phyloP scores from a whole-genome alignment of 2,113 vertebrate species.

The Butastur rufipennis region DNA sequence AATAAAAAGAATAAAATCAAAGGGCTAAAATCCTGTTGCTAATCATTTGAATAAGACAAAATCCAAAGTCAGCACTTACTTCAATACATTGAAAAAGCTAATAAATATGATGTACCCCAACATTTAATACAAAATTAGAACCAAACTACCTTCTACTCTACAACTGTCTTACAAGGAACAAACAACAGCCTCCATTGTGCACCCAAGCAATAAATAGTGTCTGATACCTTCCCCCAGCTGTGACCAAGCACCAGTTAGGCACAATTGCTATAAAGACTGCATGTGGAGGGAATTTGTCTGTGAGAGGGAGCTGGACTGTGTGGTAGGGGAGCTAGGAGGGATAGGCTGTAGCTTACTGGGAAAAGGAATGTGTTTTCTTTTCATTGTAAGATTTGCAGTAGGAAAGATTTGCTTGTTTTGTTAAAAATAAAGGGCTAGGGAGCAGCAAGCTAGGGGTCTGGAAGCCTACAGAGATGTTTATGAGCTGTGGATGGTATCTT shows the following conservation, averaged over 20 bases:
- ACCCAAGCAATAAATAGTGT: neutral
- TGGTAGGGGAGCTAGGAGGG: too few species aligned
- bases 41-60: neutral
- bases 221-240: neutral
- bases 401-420: neutral
- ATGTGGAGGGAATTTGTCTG: rapidly evolving
- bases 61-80: neutral
- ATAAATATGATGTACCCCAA: neutral
- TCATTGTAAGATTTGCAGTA: neutral
- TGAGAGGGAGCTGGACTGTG: too few species aligned
- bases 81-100: neutral
- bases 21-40: neutral
- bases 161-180: rapidly evolving
- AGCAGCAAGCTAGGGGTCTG: neutral
- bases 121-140: rapidly evolving
- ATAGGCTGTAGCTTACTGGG: rapidly evolving
- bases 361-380: neutral
- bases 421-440: too few species aligned
- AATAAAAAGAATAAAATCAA: neutral
- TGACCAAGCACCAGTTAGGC: neutral
- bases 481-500: neutral
- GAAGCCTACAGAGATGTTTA: neutral
- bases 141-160: neutral
- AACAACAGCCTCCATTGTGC: rapidly evolving
- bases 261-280: neutral